A percentile compares a stretch with the other conserved stretches of the same genome.
Evolutionary conservation across 1,140 invertebrate genomes (phyloP).

Genomic region (Atta cephalotes): DNA sequence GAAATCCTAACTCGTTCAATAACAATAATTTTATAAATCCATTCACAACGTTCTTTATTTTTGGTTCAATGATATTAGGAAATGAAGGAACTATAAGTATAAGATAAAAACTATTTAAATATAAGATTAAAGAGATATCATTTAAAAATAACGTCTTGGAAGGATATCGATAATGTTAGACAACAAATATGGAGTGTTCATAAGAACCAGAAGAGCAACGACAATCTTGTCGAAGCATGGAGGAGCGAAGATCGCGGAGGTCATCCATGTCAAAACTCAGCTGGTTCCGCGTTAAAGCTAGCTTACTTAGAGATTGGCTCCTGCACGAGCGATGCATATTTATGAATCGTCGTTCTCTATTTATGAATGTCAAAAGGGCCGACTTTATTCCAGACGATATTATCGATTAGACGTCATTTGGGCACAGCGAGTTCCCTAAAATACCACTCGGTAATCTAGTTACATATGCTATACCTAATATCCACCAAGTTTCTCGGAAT

Average conservation of each 20-base stretch:
- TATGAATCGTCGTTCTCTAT: slow-evolving; percentile 72
- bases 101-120: too few species aligned
- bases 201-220: slow-evolving; percentile 35
- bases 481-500: not conserved
- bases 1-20: not conserved
- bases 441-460: slow-evolving; percentile 34
- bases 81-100: not conserved
- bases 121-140: not conserved
- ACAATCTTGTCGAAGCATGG: slow-evolving; percentile 39
- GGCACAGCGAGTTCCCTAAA: slow-evolving; percentile 39
- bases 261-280: slow-evolving; percentile 54
- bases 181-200: not conserved
- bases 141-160: not conserved
- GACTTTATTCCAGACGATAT: slow-evolving; percentile 70
- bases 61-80: not conserved
- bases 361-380: slow-evolving; percentile 56
- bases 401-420: slow-evolving; percentile 76
- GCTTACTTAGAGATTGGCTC: slow-evolving; percentile 68
- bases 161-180: not conserved
- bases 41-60: not conserved
- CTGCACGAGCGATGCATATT: slow-evolving; percentile 75
- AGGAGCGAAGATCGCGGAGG: slow-evolving; percentile 47
- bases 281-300: slow-evolving; percentile 62
- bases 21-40: not conserved
- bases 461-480: slow-evolving; percentile 3